Base-by-base conservation (phyloP, 1,140 invertebrate species). In the Drosophila erecta region DNA sequence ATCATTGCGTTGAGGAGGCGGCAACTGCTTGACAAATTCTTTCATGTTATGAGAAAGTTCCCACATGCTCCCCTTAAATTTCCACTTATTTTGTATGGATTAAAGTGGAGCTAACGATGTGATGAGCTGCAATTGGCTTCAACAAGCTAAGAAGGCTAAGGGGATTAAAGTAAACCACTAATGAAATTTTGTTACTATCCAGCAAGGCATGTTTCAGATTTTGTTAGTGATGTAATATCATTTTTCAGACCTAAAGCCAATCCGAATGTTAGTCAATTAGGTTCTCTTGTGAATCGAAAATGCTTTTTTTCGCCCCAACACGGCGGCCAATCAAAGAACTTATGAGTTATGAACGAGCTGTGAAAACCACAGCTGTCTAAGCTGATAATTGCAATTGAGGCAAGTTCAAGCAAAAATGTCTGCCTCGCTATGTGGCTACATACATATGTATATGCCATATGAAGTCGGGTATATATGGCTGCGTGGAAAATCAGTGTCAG, bases 401-500 rank as follows among this genome's bases (percentile, higher is more conserved):
- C 67, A 70, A 70, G 67, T 71, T 71, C 67, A 71, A 70, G 67
- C 50, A 57, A n/a, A 70, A 70, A 55, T 47, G 49, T 56, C 49
- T 33, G 53, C 20, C 41, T 40, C 24, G 37, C 50, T 27, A 27
- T 8, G 7, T 30, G 8, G 8, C 7, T 30, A 30, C 8, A 30
- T 30, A 30, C 27, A 30, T 30, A 10, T 46, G 35, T 17, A 6
- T 5, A 20, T 27, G 4, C 14, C 55, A 14, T 33, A 44, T 64
- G 30, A 3, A 11, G 11, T 37, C 12, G n/a, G 7, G 4, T 41
- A 41, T 17, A 17, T 41, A 69, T 30, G 24, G 24, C 3, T 10
- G 44, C 51, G 53, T 58, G 46, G 37, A 77, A 65, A 67, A 79
- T 83, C 74, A 65, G 70, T 79, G 74, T 67, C 70, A 70, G 37